phyloP scores from a whole-genome alignment of 1,140 invertebrate genomes.

The Drosophila guanche region DNA sequence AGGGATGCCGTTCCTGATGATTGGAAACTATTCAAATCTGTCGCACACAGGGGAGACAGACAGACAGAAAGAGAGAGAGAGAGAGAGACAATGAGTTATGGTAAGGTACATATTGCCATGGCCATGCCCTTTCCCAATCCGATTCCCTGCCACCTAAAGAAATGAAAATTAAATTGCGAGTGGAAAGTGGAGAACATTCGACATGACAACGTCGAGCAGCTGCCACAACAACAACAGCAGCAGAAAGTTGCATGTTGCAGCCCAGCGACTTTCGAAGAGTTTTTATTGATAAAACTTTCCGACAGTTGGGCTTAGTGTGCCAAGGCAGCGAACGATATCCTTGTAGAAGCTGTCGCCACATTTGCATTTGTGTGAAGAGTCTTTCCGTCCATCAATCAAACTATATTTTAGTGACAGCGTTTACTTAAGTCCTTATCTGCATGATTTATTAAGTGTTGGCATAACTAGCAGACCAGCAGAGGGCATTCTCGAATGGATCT shows the following conservation, averaged over 20 bases:
- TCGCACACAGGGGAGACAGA: conserved; percentile 16
- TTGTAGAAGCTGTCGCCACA: conserved; percentile 32
- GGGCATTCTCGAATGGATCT: too few relatives aligned
- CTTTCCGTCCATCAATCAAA: conserved; percentile 51
- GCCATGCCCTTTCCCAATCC: conserved; percentile 1
- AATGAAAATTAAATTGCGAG: conserved; percentile 53
- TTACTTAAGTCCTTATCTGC: conserved; percentile 25
- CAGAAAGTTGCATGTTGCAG: conserved; percentile 49
- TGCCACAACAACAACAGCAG: conserved; percentile 29
- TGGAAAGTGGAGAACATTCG: conserved; percentile 35
- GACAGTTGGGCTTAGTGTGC: conserved; percentile 35
- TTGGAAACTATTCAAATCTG: conserved; percentile 68
- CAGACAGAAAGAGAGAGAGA: conserved; percentile 7
- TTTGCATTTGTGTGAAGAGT: conserved; percentile 15
- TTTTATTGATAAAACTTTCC: conserved; percentile 79
- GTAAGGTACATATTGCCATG: conserved; percentile 16
- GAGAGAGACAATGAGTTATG: conserved; percentile 3
- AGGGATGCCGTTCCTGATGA: conserved; percentile 55
- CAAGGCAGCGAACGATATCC: conserved; percentile 59
- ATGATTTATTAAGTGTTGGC: conserved; percentile 31
- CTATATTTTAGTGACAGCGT: conserved; percentile 25
- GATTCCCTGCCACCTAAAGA: conserved; percentile 16
- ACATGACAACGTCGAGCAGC: conserved; percentile 56
- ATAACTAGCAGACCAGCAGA: too few relatives aligned
- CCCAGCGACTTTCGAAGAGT: conserved; percentile 41